Evolutionary conservation across 2,113 vertebrate species (phyloP).

Genomic region (Genyomyrus donnyi): DNA sequence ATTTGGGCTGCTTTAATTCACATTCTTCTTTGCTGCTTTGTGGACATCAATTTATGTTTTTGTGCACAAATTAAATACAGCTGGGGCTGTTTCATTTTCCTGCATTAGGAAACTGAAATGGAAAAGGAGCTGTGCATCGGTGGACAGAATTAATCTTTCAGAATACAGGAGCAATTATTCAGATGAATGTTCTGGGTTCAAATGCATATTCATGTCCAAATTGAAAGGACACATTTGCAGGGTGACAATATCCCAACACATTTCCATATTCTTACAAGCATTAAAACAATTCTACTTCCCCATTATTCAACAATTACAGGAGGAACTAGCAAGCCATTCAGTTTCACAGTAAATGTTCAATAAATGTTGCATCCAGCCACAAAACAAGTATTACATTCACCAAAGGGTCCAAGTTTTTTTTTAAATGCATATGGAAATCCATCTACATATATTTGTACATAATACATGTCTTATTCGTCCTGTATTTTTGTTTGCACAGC

Average conservation of each 20-base stretch:
- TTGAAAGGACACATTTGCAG: constrained; percentile 8
- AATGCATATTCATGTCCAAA: constrained; percentile 20
- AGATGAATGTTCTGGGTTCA: neutral
- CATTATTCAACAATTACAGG: neutral
- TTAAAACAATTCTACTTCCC: neutral
- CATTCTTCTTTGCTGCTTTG: neutral
- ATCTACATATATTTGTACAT: neutral
- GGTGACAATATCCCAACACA: neutral
- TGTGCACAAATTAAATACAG: constrained; percentile 2
- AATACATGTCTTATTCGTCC: neutral
- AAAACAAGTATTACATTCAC: neutral
- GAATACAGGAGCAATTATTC: neutral
- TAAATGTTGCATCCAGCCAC: neutral
- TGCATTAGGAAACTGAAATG: neutral
- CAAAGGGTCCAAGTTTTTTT: neutral
- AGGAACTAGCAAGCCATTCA: neutral
- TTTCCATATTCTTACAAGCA: neutral
- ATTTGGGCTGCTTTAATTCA: neutral
- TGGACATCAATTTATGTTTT: neutral
- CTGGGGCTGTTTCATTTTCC: neutral
- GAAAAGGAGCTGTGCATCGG: neutral
- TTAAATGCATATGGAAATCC: neutral
- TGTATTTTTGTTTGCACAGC: neutral
- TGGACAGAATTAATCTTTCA: neutral
- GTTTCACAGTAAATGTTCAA: neutral